phyloP scores from a whole-genome alignment of 2,113 vertebrate species.

The Puntigrus tetrazona region DNA sequence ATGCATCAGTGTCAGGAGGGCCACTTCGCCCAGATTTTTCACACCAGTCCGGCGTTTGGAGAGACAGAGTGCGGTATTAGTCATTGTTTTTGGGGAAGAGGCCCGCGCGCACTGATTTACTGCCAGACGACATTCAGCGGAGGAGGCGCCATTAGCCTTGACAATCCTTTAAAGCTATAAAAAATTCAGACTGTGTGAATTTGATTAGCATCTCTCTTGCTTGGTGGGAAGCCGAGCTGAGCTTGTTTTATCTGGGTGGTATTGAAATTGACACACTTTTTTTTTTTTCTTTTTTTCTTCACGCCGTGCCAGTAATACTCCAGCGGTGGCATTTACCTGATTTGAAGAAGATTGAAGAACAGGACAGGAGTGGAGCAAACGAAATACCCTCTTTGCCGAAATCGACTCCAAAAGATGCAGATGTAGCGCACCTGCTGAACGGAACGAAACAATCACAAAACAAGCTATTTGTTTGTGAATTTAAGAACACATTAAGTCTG shows the following conservation, averaged over 20 bases:
- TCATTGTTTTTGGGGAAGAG: constrained; percentile 75
- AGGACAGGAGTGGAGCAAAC: constrained; percentile 21
- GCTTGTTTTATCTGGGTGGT: constrained; percentile 37
- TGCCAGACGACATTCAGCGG: constrained; percentile 76
- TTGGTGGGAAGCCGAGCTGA: constrained; percentile 35
- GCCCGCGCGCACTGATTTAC: constrained; percentile 78
- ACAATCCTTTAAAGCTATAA: constrained; percentile 73
- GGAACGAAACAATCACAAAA: constrained; percentile 53
- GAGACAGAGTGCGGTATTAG: constrained; percentile 81
- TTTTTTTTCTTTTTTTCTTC: constrained; percentile 28
- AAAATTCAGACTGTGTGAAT: constrained; percentile 67
- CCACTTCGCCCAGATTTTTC: constrained; percentile 73
- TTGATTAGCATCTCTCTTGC: constrained; percentile 70
- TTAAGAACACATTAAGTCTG: constrained; percentile 62
- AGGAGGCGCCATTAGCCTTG: constrained; percentile 78
- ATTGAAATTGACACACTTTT: constrained; percentile 64
- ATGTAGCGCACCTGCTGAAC: constrained; percentile 32
- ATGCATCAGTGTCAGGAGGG: constrained; percentile 79
- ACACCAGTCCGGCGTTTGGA: constrained; percentile 75
- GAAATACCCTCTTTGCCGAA: constrained; percentile 46
- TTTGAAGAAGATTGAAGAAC: constrained; percentile 14
- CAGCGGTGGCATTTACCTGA: constrained; percentile 29
- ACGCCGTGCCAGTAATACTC: constrained; percentile 39
- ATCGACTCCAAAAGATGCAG: constrained; percentile 59
- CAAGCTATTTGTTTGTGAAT: constrained; percentile 68